A percentile compares a stretch with the other conserved stretches of the same genome.
These are phyloP conservation scores for Anastatus disparis DNA, from an alignment of 1,140 invertebrate species.

Conservation along the genomic window DNA sequence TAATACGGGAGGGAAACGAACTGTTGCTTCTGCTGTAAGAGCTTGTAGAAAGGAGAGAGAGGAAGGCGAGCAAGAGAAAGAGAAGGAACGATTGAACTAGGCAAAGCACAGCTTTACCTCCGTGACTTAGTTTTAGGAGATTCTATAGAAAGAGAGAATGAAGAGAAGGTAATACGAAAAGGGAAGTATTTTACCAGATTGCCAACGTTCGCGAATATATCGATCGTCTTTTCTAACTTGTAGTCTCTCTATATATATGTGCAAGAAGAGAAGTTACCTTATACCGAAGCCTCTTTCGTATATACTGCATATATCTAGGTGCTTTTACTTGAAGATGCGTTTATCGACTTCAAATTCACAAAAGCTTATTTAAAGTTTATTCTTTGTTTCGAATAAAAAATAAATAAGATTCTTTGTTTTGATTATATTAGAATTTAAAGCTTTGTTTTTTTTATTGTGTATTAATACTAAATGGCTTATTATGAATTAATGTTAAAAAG, in stretches of 20 bases:
- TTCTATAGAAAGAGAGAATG: slow-evolving; percentile 14
- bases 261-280: no score
- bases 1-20: slow-evolving; percentile 3
- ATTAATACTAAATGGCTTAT: no score
- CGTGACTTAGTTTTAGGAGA: slow-evolving; percentile 40
- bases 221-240: neutral
- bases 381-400: no score
- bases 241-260: neutral
- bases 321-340: no score
- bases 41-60: no score
- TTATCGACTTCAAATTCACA: neutral
- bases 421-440: no score
- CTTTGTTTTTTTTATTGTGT: no score
- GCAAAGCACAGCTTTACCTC: slow-evolving; percentile 23
- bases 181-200: slow-evolving; percentile 29
- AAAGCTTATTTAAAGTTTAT: no score
- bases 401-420: no score
- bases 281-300: neutral
- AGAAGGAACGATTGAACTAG: slow-evolving; percentile 32
- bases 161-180: slow-evolving; percentile 8
- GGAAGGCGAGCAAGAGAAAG: neutral
- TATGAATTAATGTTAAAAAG: no score
- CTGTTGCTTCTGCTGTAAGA: slow-evolving; percentile 1
- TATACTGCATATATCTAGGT: no score
- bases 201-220: slow-evolving; percentile 26